Conservation (phyloP, 2,888 invertebrate genomes). For the Netelia fuscicornis region DNA sequence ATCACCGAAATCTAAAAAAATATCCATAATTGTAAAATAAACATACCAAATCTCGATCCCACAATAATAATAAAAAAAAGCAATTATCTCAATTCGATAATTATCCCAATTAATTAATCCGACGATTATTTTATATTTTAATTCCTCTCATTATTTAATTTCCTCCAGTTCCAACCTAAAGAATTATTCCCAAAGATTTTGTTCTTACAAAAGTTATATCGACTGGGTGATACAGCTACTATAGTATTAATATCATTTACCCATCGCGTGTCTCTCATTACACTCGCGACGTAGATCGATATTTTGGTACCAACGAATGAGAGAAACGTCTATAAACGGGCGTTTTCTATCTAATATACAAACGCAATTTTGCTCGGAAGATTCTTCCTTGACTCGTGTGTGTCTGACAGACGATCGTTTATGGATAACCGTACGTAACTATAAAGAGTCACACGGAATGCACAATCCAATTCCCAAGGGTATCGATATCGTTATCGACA, state of each 20-base stretch:
- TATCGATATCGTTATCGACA: constrained; percentile 56
- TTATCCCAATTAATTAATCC: not conserved
- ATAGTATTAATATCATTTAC: constrained; percentile 46
- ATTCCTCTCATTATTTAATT: not conserved
- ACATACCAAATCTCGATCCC: not conserved
- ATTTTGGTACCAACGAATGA: constrained; percentile 41
- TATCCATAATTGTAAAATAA: not conserved
- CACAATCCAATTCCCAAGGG: constrained; percentile 61
- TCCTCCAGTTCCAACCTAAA: not conserved
- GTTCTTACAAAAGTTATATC: not conserved
- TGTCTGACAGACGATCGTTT: not conserved
- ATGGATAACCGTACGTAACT: not conserved
- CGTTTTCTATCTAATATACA: constrained; percentile 17
- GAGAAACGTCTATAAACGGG: constrained; percentile 12
- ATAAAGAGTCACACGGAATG: constrained; percentile 17
- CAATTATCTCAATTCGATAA: not conserved
- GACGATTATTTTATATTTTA: not conserved
- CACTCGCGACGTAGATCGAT: constrained; percentile 46
- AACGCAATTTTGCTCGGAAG: constrained; percentile 7
- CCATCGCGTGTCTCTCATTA: constrained; percentile 55
- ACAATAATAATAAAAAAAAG: not conserved
- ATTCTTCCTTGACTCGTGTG: not conserved
- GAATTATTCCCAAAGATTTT: not conserved
- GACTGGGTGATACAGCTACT: constrained; percentile 3
- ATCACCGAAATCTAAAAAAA: not conserved